Base-by-base conservation (phyloP, 2,113 vertebrate genomes). In the Hippopotamus amphibius region DNA sequence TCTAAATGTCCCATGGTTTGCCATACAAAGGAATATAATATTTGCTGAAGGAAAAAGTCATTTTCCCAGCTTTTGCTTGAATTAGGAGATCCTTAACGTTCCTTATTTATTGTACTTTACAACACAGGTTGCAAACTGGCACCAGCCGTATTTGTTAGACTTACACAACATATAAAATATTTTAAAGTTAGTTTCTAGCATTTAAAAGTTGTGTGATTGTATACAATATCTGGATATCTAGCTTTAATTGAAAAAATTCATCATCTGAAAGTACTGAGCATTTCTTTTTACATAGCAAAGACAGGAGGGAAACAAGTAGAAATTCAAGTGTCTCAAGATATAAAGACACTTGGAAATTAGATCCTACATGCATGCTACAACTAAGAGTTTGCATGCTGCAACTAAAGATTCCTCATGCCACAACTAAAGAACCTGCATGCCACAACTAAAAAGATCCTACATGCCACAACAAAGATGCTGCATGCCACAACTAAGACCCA, bases 1-100 rank as follows among this genome's bases (percentile, higher is more conserved):
- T 97, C 46, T 89, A 96, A 97, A 91, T 65, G 87, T 89, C 17
- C 46, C 43, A 84, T 92, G 7, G 2, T 21, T 92, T 94, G 92
- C 21, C 12, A 61, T 88, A 2, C 16, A 76, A 50, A 92, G 33
- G 30, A 53, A 87, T 77, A 76, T 61, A 89, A 69, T 92, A 93
- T 92, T 89, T 95, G 7, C 22, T 71, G 82, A 87, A 91, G 13
- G 26, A 94, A 96, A 90, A 71, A 77, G 22, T 71, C 2, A 50
- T 66, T 88, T 94, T 66, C 17, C 6, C 1, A 94, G 33, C 3
- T 85, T 92, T 94, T 94, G 19, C 59, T 95, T 93, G 63, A 79
- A 80, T 59, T 61, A 72, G 43, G 14, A 30, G 59, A 89, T 74
- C 5, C 69, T 80, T 61, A 85, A 28, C 33, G 53, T 91, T 89